Percentiles rank a stretch among this genome's conserved stretches.
Conservation (phyloP, 2,797 vertebrate genomes). For the Anolis apletophallus region DNA sequence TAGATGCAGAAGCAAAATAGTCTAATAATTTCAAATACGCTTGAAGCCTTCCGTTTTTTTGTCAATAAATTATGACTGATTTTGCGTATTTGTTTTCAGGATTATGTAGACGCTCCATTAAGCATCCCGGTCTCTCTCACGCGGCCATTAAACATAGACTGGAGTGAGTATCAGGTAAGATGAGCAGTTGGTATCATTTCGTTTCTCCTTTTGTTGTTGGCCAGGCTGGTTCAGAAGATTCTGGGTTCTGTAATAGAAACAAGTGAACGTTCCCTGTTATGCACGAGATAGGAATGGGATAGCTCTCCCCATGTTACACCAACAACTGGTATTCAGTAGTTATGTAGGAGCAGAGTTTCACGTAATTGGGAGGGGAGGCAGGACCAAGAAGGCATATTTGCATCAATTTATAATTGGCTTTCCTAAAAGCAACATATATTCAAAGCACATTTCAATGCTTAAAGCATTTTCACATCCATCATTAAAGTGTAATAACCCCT, state of each 20-base stretch:
- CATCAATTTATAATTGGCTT: background rate
- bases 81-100: slow-evolving; percentile 75
- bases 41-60: background rate
- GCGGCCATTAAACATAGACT: slow-evolving; percentile 93
- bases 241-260: too few relatives aligned
- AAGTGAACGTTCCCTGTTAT: background rate
- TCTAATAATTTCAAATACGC: background rate
- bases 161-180: slow-evolving; percentile 95
- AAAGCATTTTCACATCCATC: background rate
- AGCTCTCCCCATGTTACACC: background rate
- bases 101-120: slow-evolving; percentile 95
- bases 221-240: too few relatives aligned
- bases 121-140: slow-evolving; percentile 91
- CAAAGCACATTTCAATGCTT: background rate
- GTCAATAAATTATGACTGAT: slow-evolving; percentile 16
- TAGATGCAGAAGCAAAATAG: background rate
- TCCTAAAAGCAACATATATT: background rate
- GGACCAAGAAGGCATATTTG: background rate
- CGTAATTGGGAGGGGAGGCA: too few relatives aligned
- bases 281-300: background rate
- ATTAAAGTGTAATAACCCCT: background rate
- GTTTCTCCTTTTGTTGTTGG: background rate
- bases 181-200: background rate
- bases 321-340: background rate
- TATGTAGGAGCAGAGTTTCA: background rate